Conservation (phyloP, 1,140 invertebrate species). For the Drosophila melanogaster region DNA sequence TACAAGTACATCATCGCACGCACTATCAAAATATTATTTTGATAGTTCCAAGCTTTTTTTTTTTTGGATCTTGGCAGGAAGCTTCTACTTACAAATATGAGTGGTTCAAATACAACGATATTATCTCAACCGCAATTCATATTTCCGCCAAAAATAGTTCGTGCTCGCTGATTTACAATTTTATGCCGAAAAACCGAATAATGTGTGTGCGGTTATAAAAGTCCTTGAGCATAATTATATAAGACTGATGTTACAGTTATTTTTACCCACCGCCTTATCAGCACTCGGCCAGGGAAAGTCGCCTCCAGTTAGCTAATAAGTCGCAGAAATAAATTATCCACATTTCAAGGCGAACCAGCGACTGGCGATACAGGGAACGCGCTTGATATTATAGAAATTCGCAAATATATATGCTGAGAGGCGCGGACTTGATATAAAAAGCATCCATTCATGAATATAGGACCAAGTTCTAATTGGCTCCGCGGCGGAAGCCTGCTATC, state of each 20-base stretch:
- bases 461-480: conserved; percentile 63
- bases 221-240: conserved; percentile 13
- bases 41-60: too few species aligned
- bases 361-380: conserved; percentile 33
- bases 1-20: too few species aligned
- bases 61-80: not conserved
- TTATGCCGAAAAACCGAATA: not conserved
- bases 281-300: conserved; percentile 48
- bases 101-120: too few species aligned
- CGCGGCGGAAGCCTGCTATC: conserved; percentile 70
- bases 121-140: not conserved
- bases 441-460: conserved; percentile 64
- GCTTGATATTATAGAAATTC: conserved; percentile 35
- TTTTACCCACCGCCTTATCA: conserved; percentile 47
- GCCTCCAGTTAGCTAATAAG: conserved; percentile 57
- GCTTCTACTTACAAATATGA: too few species aligned
- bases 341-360: conserved; percentile 59
- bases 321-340: conserved; percentile 30
- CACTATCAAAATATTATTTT: too few species aligned
- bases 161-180: not conserved
- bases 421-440: conserved; percentile 38
- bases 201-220: not conserved
- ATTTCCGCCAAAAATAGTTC: not conserved
- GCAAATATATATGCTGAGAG: conserved; percentile 11
- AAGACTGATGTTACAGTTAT: conserved; percentile 31